phyloP scores from a whole-genome alignment of 2,113 vertebrate species.

The Dendropsophus ebraccatus region DNA sequence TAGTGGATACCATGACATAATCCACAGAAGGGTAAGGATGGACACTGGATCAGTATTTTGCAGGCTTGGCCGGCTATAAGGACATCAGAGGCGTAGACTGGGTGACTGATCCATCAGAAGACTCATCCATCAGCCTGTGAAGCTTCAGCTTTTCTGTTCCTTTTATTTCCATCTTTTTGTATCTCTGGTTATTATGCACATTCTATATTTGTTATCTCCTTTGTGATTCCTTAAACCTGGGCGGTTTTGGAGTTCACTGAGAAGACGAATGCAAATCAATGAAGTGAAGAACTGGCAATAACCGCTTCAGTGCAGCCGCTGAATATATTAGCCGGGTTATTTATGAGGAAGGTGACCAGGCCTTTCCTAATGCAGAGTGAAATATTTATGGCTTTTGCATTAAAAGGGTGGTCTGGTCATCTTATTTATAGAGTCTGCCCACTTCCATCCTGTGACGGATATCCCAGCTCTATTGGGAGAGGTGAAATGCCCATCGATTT shows the following conservation, averaged over 20 bases:
- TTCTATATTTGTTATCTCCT: constrained; percentile 3
- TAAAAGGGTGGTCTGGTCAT: constrained; percentile 43
- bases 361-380: constrained; percentile 43
- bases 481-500: constrained; percentile 33
- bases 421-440: constrained; percentile 40
- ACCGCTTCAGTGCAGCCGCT: constrained; percentile 13
- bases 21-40: too few species aligned
- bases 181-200: not conserved
- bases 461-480: not conserved
- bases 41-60: too few species aligned
- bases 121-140: not conserved
- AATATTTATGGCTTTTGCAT: constrained; percentile 45
- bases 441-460: constrained; percentile 17
- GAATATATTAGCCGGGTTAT: constrained; percentile 17
- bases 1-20: too few species aligned
- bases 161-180: not conserved
- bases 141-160: not conserved
- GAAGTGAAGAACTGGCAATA: constrained; percentile 17
- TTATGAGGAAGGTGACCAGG: constrained; percentile 46
- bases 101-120: not conserved
- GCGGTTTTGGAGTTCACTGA: constrained; percentile 10
- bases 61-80: too few species aligned
- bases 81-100: too few species aligned
- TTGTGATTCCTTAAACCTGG: not conserved
- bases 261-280: constrained; percentile 2